phyloP scores from a whole-genome alignment of 2,888 invertebrate genomes.

The Acleris cristana region DNA sequence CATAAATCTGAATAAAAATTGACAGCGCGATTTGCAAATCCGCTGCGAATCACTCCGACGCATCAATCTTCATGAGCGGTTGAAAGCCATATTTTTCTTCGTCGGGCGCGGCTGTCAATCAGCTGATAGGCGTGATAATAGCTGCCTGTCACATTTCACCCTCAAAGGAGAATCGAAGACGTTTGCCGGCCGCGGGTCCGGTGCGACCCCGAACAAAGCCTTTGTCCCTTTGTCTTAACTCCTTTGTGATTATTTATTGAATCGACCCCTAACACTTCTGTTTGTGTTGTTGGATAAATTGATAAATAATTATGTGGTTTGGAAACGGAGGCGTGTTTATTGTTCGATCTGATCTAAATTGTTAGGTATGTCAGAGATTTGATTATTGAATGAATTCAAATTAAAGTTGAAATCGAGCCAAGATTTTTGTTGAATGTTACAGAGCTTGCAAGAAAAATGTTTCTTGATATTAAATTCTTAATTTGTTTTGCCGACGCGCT shows the following conservation, averaged over 20 bases:
- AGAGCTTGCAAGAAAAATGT: no score
- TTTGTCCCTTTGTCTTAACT: conserved; percentile 40
- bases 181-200: conserved; percentile 27
- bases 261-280: conserved; percentile 34
- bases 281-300: conserved; percentile 33
- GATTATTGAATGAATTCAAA: not conserved
- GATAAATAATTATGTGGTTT: conserved; percentile 31
- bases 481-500: no score
- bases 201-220: conserved; percentile 33
- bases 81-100: conserved; percentile 76
- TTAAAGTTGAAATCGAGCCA: not conserved
- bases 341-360: not conserved
- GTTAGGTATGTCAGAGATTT: not conserved
- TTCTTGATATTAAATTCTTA: no score
- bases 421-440: no score
- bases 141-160: conserved; percentile 44
- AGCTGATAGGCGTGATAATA: conserved; percentile 64
- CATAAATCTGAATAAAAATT: conserved; percentile 44
- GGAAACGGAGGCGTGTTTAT: not conserved
- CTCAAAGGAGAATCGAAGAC: conserved; percentile 36
- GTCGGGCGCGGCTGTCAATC: conserved; percentile 70
- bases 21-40: conserved; percentile 54
- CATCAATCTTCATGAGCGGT: conserved; percentile 78
- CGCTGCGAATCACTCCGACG: conserved; percentile 50
- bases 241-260: conserved; percentile 42